These are phyloP conservation scores for Aphelenchoides bicaudatus DNA, from an alignment of 2,888 invertebrate genomes.

Conservation along the genomic window DNA sequence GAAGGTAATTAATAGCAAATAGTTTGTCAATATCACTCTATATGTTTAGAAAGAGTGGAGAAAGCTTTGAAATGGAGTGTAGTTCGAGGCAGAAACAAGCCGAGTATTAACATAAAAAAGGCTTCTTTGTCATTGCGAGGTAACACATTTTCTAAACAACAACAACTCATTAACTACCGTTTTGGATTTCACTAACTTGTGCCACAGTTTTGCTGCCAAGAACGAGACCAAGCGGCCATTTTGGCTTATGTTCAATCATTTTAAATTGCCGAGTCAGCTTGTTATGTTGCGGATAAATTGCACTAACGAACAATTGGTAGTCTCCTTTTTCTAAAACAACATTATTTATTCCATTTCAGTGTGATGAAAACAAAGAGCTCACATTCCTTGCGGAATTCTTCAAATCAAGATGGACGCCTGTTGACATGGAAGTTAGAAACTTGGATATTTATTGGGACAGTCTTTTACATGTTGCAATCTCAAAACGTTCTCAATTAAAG, in stretches of 20 bases:
- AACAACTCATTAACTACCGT: neutral
- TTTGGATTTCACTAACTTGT: constrained; percentile 15
- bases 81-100: too few species aligned
- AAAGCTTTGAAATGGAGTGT: too few species aligned
- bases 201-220: constrained; percentile 10
- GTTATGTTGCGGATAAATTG: constrained; percentile 46
- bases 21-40: too few species aligned
- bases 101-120: neutral
- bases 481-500: neutral
- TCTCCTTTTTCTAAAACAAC: constrained; percentile 10
- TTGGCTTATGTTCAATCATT: constrained; percentile 22
- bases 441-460: neutral
- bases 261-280: constrained; percentile 37
- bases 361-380: constrained; percentile 1
- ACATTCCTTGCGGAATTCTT: neutral
- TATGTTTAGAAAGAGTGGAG: too few species aligned
- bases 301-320: constrained; percentile 40
- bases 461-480: neutral
- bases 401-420: neutral
- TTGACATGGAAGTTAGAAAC: neutral
- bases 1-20: too few species aligned
- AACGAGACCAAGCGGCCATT: constrained; percentile 4
- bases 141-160: neutral
- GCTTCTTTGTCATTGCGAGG: neutral
- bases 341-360: neutral